A percentile compares a stretch with the other conserved stretches of the same genome.
Evolutionary conservation across 2,888 invertebrate species (phyloP).

Genomic region (Lathronympha strigana): DNA sequence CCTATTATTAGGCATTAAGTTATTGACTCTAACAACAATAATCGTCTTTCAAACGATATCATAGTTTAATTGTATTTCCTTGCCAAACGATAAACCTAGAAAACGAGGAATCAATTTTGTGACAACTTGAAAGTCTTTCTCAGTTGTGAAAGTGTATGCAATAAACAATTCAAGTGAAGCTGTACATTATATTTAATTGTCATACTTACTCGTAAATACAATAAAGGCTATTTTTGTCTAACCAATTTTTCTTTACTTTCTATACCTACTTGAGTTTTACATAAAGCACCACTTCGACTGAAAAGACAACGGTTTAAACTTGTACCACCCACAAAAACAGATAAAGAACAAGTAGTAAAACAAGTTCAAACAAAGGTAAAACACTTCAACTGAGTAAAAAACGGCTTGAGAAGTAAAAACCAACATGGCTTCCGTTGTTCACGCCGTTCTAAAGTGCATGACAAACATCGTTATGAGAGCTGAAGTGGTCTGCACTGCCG

Average conservation of each 20-base stretch:
- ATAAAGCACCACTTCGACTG: neutral
- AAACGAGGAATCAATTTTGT: neutral
- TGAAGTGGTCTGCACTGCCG: slow-evolving; percentile 19
- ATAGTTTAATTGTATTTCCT: neutral
- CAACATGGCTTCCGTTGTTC: slow-evolving; percentile 37
- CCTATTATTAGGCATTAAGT: slow-evolving; percentile 14
- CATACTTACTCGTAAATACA: too few relatives aligned
- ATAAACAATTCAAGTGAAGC: too few relatives aligned
- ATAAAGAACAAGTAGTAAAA: slow-evolving; percentile 9
- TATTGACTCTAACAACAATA: slow-evolving; percentile 14
- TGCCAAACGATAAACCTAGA: neutral
- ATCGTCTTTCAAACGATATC: slow-evolving; percentile 10
- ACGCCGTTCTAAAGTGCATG: slow-evolving; percentile 19
- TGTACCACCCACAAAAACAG: neutral
- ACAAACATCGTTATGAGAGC: slow-evolving; percentile 23
- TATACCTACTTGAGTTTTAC: neutral
- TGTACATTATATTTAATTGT: too few relatives aligned
- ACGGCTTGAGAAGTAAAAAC: slow-evolving; percentile 16
- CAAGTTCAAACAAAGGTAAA: neutral
- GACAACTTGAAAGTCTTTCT: too few relatives aligned
- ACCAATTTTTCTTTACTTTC: neutral
- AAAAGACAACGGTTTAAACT: neutral
- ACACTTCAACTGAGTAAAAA: slow-evolving; percentile 27
- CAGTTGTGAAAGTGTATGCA: neutral
- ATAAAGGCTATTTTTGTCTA: too few relatives aligned